Evolutionary conservation across 2,113 vertebrate species (phyloP).

Genomic region (Excalfactoria chinensis): DNA sequence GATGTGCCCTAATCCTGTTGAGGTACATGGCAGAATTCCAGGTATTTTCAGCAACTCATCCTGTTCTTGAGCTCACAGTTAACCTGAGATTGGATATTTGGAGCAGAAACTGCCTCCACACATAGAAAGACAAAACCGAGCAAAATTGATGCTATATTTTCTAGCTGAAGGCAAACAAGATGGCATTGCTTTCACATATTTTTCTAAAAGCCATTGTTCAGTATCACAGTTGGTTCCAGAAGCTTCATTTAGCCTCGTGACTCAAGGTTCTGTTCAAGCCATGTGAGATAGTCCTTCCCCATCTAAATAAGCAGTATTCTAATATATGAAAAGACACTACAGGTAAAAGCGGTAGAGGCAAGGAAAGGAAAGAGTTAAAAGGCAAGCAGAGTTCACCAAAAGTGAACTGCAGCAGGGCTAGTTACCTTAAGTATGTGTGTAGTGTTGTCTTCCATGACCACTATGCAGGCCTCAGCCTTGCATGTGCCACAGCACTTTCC

Average conservation of each 20-base stretch:
- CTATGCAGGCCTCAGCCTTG: constrained; percentile 31
- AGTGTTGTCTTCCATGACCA: not conserved
- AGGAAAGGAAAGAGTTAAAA: not conserved
- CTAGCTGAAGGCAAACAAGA: not conserved
- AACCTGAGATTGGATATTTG: not conserved
- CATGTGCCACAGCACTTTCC: constrained; percentile 75
- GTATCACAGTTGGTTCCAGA: not conserved
- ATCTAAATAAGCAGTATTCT: not conserved
- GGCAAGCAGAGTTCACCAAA: not conserved
- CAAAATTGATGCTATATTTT: not conserved
- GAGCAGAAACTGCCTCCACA: not conserved
- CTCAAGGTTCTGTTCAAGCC: not conserved
- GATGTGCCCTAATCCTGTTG: not conserved
- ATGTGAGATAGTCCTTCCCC: not conserved
- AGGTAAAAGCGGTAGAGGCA: not conserved
- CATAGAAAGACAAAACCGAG: not conserved
- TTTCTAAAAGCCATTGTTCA: not conserved
- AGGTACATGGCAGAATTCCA: not conserved
- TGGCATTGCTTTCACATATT: not conserved
- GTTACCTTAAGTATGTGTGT: constrained; percentile 48
- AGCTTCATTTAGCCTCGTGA: not conserved
- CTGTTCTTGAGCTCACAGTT: not conserved
- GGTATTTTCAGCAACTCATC: not conserved
- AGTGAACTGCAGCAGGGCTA: not conserved
- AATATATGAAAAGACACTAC: not conserved